Conservation (phyloP, 2,888 invertebrate species). For the Pyralis farinalis region DNA sequence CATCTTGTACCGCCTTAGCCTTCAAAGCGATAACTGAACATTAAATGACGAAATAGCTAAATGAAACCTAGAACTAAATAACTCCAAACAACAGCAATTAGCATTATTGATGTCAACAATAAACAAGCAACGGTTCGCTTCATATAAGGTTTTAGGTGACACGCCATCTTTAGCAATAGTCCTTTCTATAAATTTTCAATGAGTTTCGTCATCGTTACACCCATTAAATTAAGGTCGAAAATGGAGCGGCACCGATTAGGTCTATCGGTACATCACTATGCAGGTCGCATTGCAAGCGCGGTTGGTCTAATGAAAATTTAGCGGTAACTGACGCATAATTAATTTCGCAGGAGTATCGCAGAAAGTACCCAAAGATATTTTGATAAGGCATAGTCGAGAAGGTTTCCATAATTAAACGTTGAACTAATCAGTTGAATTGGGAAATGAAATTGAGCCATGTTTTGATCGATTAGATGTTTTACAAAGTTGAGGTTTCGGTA, state of each 20-base stretch:
- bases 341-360: too few species aligned
- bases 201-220: neutral
- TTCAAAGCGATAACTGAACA: neutral
- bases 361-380: too few species aligned
- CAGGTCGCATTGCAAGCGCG: neutral
- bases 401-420: too few species aligned
- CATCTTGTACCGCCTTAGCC: too few species aligned
- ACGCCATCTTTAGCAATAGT: conserved; percentile 13
- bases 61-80: neutral
- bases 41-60: neutral
- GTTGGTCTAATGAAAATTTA: too few species aligned
- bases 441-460: too few species aligned
- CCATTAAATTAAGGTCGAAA: neutral
- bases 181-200: conserved; percentile 6
- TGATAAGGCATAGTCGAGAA: too few species aligned
- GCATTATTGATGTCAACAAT: neutral
- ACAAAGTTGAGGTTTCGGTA: too few species aligned
- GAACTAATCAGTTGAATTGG: too few species aligned
- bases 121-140: neutral
- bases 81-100: neutral
- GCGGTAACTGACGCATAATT: too few species aligned
- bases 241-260: neutral
- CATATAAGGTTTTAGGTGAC: conserved; percentile 21
- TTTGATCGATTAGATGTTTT: too few species aligned
- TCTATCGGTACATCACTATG: neutral